Evolutionary conservation across 2,797 vertebrate genomes (phyloP), one percentile per base, ranked within the genome.

Genomic region (Microchirus variegatus): DNA sequence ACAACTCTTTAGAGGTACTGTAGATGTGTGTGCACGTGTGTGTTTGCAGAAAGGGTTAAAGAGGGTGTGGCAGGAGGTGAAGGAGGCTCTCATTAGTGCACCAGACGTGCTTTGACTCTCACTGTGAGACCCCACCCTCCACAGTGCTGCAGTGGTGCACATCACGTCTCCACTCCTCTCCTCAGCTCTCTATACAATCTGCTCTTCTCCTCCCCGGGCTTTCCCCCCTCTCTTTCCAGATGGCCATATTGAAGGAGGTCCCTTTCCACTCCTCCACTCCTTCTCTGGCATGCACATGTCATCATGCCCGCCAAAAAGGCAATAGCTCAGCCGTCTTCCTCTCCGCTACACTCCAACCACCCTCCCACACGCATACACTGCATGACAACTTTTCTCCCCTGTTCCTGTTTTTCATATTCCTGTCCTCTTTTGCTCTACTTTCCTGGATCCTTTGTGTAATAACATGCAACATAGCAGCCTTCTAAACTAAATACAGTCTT

Each of bases 71-170:
- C 6, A 41, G 10, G n/a, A 8, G 10, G 9, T 2, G 26, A 1
- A 1, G 10, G 11, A 4, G 69, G 38, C 22, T 70, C 38, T 73
- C 49, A 49, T 81, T 73, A 73, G 63, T 78, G 82, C 58, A 65
- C 55, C 70, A 87, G 69, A 81, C 73, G 35, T 74, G 81, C 72
- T 61, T 78, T 59, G 71, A 76, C 67, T 85, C 63, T 85, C 63
- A 66, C 36, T 60, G 62, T 10, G 51, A 86, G 79, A 77, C 87
- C 76, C 88, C 87, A 75, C 88, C 88, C 89, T 80, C 76, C 56
- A 74, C 59, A 62, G 26, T 87, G 82, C 89, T 83, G 88, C 88
- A 91, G 84, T 82, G 75, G 67, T 66, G 76, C 73, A 81, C 73
- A 79, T 84, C 75, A 80, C 63, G 55, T 80, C 59, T 55, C 45